Percentiles rank a stretch among this genome's conserved stretches.
phyloP scores from a whole-genome alignment of 2,888 invertebrate species.

The Lasioglossum oenotherae region DNA sequence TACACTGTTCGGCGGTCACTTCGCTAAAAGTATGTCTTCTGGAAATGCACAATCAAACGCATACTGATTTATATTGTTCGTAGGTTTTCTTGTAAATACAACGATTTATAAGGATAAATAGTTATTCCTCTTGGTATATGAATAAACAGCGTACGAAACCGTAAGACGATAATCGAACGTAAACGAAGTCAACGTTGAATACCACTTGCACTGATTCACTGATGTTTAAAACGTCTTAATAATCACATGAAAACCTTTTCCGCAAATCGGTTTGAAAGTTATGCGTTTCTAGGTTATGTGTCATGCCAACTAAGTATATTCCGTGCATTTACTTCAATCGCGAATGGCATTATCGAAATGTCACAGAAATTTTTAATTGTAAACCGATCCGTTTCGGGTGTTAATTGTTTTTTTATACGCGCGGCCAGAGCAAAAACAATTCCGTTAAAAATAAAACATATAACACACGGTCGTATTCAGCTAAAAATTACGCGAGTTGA shows the following conservation, averaged over 20 bases:
- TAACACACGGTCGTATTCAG: background rate
- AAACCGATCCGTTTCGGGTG: constrained; percentile 42
- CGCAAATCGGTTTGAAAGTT: constrained; percentile 50
- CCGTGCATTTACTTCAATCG: constrained; percentile 49
- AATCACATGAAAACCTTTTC: constrained; percentile 48
- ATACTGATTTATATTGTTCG: constrained; percentile 45
- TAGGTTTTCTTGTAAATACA: constrained; percentile 35
- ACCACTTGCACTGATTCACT: constrained; percentile 19
- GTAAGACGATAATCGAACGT: background rate
- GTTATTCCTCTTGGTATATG: constrained; percentile 14
- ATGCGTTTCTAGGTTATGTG: constrained; percentile 56
- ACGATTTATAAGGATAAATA: constrained; percentile 40
- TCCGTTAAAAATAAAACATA: constrained; percentile 20
- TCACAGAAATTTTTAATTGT: constrained; percentile 42
- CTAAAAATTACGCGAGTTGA: constrained; percentile 12
- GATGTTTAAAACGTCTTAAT: constrained; percentile 26
- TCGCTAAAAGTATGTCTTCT: constrained; percentile 20
- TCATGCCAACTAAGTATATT: constrained; percentile 54
- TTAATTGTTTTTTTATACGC: constrained; percentile 1
- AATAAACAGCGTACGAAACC: background rate
- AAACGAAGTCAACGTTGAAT: constrained; percentile 2
- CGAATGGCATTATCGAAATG: constrained; percentile 49
- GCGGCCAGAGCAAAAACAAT: background rate
- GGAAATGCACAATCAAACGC: constrained; percentile 33
- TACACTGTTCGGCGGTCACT: constrained; percentile 30